These are phyloP conservation scores for Stenotaenia linearis DNA, from an alignment of 2,888 invertebrate species.

Conservation along the genomic window DNA sequence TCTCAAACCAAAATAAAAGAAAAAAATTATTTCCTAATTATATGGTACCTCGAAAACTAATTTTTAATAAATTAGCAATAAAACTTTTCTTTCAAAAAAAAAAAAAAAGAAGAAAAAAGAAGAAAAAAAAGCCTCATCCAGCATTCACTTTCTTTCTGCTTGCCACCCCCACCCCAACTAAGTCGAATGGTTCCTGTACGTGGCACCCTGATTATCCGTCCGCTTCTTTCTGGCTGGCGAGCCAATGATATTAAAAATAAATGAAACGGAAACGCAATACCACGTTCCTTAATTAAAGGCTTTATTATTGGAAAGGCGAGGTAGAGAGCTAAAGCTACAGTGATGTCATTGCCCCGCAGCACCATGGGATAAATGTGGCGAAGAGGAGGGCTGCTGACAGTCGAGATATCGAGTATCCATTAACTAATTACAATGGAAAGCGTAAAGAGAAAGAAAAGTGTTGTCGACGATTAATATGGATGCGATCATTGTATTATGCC, in stretches of 20 bases:
- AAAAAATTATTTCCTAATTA: background rate
- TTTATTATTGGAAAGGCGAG: slow-evolving; percentile 8
- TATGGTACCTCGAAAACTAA: background rate
- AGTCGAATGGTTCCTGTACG: background rate
- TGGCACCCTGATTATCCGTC: slow-evolving; percentile 18
- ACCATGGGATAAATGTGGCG: background rate
- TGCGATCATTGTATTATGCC: background rate
- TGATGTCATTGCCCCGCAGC: background rate
- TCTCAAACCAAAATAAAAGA: background rate
- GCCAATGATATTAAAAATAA: slow-evolving; percentile 29
- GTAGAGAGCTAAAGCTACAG: background rate
- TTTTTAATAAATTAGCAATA: background rate
- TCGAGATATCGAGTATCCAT: background rate
- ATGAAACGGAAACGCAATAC: slow-evolving; percentile 29
- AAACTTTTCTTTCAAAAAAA: background rate
- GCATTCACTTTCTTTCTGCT: background rate
- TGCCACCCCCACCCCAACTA: background rate
- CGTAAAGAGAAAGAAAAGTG: background rate
- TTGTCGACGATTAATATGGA: background rate
- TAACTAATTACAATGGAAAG: background rate
- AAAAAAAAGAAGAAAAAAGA: no score
- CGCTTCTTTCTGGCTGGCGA: slow-evolving; percentile 1
- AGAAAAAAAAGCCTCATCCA: background rate
- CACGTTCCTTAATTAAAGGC: slow-evolving; percentile 28
- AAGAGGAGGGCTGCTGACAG: background rate